These are phyloP conservation scores for Egretta garzetta DNA, from an alignment of 2,113 vertebrate species.

Conservation along the genomic window DNA sequence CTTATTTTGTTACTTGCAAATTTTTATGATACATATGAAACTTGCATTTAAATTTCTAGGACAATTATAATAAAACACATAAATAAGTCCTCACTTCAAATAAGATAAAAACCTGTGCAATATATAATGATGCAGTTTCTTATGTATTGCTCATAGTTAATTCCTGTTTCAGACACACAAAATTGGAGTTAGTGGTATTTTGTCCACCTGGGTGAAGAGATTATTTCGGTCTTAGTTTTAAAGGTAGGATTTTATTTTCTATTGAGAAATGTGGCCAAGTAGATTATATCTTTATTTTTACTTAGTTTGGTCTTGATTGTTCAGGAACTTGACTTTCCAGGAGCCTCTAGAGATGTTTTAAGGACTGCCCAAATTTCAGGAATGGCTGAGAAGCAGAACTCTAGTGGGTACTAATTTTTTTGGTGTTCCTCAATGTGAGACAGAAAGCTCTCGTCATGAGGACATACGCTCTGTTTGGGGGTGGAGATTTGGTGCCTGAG, in stretches of 20 bases:
- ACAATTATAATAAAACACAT: background rate
- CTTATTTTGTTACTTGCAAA: background rate
- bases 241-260: background rate
- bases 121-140: background rate
- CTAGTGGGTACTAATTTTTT: rapidly evolving
- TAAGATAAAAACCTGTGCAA: background rate
- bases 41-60: background rate
- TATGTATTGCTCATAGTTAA: background rate
- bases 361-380: background rate
- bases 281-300: background rate
- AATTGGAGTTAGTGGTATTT: background rate
- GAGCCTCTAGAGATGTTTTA: background rate
- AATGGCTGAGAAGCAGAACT: background rate
- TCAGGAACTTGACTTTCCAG: background rate
- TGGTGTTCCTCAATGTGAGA: background rate
- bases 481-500: background rate
- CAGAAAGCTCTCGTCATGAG: background rate
- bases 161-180: background rate
- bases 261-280: background rate
- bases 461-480: rapidly evolving
- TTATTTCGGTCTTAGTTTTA: background rate
- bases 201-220: background rate
- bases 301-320: background rate
- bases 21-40: background rate
- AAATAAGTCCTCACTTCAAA: background rate